Conservation (phyloP, 92 coral and sea anemone genomes). For the Pocillopora meandrina region DNA sequence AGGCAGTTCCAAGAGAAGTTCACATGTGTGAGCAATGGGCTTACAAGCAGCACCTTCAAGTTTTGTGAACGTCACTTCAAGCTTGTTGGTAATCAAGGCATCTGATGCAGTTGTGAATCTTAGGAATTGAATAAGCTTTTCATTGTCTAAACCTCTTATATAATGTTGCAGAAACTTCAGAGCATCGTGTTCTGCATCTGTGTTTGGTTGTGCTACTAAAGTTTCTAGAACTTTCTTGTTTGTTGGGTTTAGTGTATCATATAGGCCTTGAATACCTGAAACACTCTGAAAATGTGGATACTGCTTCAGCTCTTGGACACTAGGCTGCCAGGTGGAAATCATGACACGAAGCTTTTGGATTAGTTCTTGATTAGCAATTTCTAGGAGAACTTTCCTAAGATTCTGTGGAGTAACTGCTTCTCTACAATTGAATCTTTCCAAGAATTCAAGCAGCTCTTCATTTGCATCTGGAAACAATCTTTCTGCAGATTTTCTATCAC, state of each 20-base stretch:
- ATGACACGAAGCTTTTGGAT: slow-evolving; percentile 56
- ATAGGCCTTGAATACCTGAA: slow-evolving; percentile 27
- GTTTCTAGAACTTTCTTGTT: slow-evolving; percentile 64
- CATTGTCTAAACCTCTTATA: slow-evolving; percentile 39
- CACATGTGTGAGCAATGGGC: too few species aligned
- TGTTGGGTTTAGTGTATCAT: slow-evolving; percentile 54
- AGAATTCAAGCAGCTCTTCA: slow-evolving; percentile 61
- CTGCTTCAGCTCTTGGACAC: slow-evolving; percentile 42
- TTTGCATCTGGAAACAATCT: slow-evolving; percentile 31
- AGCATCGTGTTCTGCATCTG: slow-evolving; percentile 69
- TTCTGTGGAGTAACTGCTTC: slow-evolving; percentile 53
- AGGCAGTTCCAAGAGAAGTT: too few species aligned
- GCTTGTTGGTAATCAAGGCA: too few species aligned
- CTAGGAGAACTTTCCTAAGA: slow-evolving; percentile 41
- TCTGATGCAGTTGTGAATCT: too few species aligned
- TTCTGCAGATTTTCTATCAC: slow-evolving; percentile 21
- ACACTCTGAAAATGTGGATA: slow-evolving; percentile 48
- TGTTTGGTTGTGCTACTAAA: slow-evolving; percentile 44
- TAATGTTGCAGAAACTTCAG: slow-evolving; percentile 59
- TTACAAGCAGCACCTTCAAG: too few species aligned
- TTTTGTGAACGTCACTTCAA: too few species aligned
- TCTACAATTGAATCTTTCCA: slow-evolving; percentile 73
- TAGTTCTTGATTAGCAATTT: slow-evolving; percentile 66
- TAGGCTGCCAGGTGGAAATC: slow-evolving; percentile 53
- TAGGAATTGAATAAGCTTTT: too few species aligned